A percentile compares a stretch with the other conserved stretches of the same genome.
These are phyloP conservation scores for Pleuronectes platessa DNA, from an alignment of 2,113 vertebrate genomes.

Conservation along the genomic window DNA sequence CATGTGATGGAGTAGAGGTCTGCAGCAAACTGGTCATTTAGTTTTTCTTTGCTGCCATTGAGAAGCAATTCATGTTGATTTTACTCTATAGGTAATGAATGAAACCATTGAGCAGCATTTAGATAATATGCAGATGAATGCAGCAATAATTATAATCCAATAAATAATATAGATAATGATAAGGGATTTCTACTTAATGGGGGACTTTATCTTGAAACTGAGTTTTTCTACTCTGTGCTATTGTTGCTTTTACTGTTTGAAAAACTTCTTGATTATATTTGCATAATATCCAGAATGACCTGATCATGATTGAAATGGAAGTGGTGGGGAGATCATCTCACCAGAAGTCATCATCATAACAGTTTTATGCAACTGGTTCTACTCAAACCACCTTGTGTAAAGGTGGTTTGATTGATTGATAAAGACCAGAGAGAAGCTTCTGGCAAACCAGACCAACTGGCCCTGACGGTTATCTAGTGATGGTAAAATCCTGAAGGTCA, in stretches of 20 bases:
- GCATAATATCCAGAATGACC: not conserved
- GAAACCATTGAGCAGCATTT: not conserved
- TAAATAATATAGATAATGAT: too few species aligned
- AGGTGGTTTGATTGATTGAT: too few species aligned
- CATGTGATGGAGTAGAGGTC: too few species aligned
- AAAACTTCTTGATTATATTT: not conserved
- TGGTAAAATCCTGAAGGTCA: slow-evolving; percentile 14
- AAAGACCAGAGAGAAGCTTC: not conserved
- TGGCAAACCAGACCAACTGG: not conserved
- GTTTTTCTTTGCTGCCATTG: too few species aligned
- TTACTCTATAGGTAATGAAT: too few species aligned
- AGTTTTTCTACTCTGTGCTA: not conserved
- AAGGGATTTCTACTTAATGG: not conserved
- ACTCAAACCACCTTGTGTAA: not conserved
- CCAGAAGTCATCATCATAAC: not conserved
- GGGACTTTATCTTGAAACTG: not conserved
- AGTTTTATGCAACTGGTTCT: not conserved
- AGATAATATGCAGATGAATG: not conserved
- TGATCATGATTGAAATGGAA: not conserved
- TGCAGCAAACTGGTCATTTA: too few species aligned
- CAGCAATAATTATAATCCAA: too few species aligned
- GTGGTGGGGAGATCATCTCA: not conserved
- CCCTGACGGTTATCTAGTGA: slow-evolving; percentile 18
- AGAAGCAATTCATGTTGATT: too few species aligned
- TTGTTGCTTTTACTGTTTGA: not conserved